A percentile compares a stretch with the other conserved stretches of the same genome.
Evolutionary conservation across 2,888 invertebrate species (phyloP).

Genomic region (Cataglyphis albicans): DNA sequence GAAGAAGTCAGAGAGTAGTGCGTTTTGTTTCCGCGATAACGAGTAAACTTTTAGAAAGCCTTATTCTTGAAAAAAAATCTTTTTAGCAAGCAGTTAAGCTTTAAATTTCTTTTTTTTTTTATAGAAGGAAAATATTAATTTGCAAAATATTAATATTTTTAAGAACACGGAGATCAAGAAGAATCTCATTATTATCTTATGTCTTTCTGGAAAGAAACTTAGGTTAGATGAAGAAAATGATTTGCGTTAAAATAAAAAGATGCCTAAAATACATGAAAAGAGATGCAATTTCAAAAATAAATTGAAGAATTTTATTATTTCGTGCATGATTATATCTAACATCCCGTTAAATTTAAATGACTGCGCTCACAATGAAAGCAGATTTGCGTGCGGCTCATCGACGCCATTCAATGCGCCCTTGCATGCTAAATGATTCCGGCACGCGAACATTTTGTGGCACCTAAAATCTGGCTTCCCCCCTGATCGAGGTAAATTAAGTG

Average conservation of each 20-base stretch:
- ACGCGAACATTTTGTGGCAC: constrained; percentile 26
- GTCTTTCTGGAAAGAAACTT: not conserved
- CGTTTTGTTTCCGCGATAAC: not conserved
- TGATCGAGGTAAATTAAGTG: constrained; percentile 39
- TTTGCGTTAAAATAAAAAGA: not conserved
- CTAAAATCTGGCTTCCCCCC: constrained; percentile 15
- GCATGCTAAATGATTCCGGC: constrained; percentile 54
- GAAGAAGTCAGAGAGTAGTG: not conserved
- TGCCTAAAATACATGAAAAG: not conserved
- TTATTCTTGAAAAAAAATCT: not conserved
- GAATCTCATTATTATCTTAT: not conserved
- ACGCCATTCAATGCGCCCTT: constrained; percentile 42
- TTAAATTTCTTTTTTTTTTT: not conserved
- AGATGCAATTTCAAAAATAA: not conserved
- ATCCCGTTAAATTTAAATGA: constrained; percentile 12
- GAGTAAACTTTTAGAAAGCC: too few species aligned
- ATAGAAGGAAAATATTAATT: not conserved
- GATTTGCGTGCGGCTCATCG: constrained; percentile 51
- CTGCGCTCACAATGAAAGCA: too few species aligned
- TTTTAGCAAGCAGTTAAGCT: not conserved
- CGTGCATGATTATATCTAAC: not conserved
- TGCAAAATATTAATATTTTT: not conserved
- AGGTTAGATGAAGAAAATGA: not conserved
- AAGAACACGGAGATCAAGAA: not conserved
- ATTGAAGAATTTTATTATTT: not conserved